Conservation (phyloP, 1,140 invertebrate species). For the Drosophila quadrilineata region DNA sequence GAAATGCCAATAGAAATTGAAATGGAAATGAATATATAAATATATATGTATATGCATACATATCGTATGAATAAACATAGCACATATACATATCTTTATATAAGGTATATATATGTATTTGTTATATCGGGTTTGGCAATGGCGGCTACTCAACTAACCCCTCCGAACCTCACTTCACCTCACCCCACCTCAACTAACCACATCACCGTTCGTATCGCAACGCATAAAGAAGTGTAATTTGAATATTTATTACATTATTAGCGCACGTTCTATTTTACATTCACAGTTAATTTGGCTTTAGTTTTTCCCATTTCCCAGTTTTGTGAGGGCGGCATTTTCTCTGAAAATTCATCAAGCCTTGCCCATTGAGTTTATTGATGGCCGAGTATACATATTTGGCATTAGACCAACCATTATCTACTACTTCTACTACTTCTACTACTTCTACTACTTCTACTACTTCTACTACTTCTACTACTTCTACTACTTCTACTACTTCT, state of each 20-base stretch:
- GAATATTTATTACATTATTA: constrained; percentile 78
- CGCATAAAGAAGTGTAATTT: constrained; percentile 67
- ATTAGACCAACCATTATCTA: constrained; percentile 39
- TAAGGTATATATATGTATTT: neutral
- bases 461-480: neutral
- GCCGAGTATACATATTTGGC: constrained; percentile 38
- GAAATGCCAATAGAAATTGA: constrained; percentile 49
- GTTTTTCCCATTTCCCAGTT: neutral
- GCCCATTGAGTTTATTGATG: constrained; percentile 38
- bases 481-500: neutral
- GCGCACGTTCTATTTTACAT: constrained; percentile 25
- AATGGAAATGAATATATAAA: constrained; percentile 37
- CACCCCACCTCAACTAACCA: too few relatives aligned
- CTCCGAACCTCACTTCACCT: too few relatives aligned
- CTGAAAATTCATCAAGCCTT: too few relatives aligned
- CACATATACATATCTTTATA: neutral
- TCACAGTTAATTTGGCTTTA: neutral
- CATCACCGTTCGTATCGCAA: too few relatives aligned
- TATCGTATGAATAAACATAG: neutral
- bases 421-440: neutral
- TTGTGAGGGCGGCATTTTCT: neutral
- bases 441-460: neutral
- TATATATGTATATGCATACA: constrained; percentile 8
- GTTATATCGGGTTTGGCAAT: neutral
- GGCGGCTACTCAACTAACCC: too few relatives aligned